phyloP scores from a whole-genome alignment of 2,797 vertebrate species.

The Esox masquinongy region DNA sequence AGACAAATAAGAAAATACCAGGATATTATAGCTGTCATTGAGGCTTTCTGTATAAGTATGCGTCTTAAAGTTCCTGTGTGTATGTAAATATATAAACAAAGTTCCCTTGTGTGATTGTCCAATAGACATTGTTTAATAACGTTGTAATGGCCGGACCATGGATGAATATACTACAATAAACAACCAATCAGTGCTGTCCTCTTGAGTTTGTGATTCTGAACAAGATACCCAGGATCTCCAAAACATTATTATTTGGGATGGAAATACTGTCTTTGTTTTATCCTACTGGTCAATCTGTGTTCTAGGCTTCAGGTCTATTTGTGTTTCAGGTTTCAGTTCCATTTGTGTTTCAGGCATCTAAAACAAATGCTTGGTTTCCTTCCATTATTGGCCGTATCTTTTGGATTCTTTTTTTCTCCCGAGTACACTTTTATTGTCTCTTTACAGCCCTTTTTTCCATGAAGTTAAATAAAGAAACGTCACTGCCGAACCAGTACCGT shows the following conservation, averaged over 20 bases:
- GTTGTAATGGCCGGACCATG: not conserved
- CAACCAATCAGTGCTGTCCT: not conserved
- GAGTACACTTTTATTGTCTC: conserved; percentile 29
- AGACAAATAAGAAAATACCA: conserved; percentile 20
- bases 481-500: conserved; percentile 52
- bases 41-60: not conserved
- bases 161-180: not conserved
- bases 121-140: not conserved
- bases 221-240: conserved; percentile 7
- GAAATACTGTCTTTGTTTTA: conserved; percentile 32
- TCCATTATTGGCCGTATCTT: conserved; percentile 43
- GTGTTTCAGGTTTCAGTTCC: conserved; percentile 32
- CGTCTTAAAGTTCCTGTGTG: not conserved
- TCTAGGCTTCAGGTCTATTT: conserved; percentile 23
- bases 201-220: not conserved
- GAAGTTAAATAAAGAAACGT: conserved; percentile 53
- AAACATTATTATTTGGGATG: conserved; percentile 15
- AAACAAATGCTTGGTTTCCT: conserved; percentile 46
- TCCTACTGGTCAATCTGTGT: not conserved
- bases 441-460: conserved; percentile 30
- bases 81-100: not conserved
- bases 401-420: conserved; percentile 15
- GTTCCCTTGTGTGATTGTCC: not conserved
- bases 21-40: conserved; percentile 2
- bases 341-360: conserved; percentile 35